Evolutionary conservation across 2,888 invertebrate species (phyloP), one percentile per base, ranked within the genome.

Genomic region (Apomyelois bistriatella): DNA sequence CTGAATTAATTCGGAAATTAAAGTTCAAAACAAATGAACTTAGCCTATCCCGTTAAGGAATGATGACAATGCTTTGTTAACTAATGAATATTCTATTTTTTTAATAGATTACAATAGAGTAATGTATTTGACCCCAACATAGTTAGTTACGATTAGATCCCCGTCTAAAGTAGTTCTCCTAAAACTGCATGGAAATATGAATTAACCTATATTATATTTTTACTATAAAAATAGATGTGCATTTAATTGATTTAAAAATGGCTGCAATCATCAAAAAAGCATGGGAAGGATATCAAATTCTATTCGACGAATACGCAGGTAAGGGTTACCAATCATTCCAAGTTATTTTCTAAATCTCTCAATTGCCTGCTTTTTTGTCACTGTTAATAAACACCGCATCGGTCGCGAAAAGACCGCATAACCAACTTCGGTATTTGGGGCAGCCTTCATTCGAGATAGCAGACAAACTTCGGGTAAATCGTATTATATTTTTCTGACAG

Each of bases 261-360:
- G 79, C 86, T 4, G 65, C 69, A 1, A 60, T 91, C 38, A 58
- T 91, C 12, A 68, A 62, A 51, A 78, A 74, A 53, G 48, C 70
- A 0, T 78, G 76, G 68, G 51, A 74, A 3, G 76, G 68, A 32
- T 91, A 88, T 48, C 54, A 69, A 12, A 56, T 67, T 6, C 0
- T 89, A 0, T 87, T 86, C 58, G 76, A 84, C 1, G 85, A 88
- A 35, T 55, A 78, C 49, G 55, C 82, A 40, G 90, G 90, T 89
- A 66, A 75, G 78, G 64, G 42, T 41, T 42, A 12, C 3, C 6
- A 12, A 3, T 38, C 5, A 22, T 22, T 22, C 22, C 5, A 2
- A 22, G n/a, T n/a, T n/a, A n/a, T n/a, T n/a, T n/a, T n/a, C n/a
- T n/a, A n/a, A n/a, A n/a, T n/a, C n/a, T n/a, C n/a, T n/a, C n/a